These are phyloP conservation scores for Heliornis fulica DNA, from an alignment of 2,113 vertebrate species.

Conservation along the genomic window DNA sequence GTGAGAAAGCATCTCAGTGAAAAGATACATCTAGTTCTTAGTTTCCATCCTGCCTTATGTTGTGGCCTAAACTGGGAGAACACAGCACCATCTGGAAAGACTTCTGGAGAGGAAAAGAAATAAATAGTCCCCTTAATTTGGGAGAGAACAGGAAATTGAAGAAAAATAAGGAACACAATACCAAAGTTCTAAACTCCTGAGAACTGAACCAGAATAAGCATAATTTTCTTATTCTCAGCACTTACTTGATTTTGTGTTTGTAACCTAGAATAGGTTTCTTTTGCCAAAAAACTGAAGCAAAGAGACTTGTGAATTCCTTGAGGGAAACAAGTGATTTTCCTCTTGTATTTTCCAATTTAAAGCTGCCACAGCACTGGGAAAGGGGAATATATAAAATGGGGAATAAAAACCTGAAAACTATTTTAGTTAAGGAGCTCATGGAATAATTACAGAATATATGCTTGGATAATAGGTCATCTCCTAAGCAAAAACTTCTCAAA, in stretches of 20 bases:
- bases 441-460: neutral
- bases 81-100: neutral
- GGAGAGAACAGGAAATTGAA: neutral
- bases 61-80: neutral
- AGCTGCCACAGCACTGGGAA: neutral
- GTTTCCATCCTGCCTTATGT: neutral
- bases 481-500: neutral
- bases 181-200: neutral
- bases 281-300: neutral
- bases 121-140: neutral
- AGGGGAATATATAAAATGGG: neutral
- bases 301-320: neutral
- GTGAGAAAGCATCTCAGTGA: neutral
- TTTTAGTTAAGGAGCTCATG: neutral
- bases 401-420: neutral
- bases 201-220: neutral
- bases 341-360: neutral
- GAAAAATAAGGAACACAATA: neutral
- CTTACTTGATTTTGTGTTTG: neutral
- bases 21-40: neutral
- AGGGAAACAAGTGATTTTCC: neutral
- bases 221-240: neutral
- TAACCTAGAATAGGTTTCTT: neutral
- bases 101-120: neutral
- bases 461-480: neutral